phyloP scores from a whole-genome alignment of 2,888 invertebrate species.

The Mesochorus sp. region DNA sequence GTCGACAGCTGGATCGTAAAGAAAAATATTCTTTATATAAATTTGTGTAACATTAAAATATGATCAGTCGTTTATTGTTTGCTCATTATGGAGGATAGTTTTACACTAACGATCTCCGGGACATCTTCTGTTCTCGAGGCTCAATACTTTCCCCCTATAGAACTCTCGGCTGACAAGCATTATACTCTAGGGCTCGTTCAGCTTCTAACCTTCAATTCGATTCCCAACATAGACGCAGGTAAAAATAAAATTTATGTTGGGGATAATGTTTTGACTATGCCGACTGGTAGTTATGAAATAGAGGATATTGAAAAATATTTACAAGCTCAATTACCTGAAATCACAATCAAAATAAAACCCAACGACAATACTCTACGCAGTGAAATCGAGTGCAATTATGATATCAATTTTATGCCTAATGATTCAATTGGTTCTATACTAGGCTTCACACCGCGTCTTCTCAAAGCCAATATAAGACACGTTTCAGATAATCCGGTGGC shows the following conservation, averaged over 20 bases:
- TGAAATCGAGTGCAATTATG: slow-evolving; percentile 54
- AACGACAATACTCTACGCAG: slow-evolving; percentile 71
- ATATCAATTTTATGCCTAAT: slow-evolving; percentile 49
- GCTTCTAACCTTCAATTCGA: background rate
- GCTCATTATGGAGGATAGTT: too few relatives aligned
- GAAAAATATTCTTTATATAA: too few relatives aligned
- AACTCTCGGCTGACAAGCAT: slow-evolving; percentile 63
- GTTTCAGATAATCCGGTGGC: slow-evolving; percentile 72
- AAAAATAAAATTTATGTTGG: background rate
- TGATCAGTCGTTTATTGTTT: too few relatives aligned
- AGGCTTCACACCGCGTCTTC: slow-evolving; percentile 63
- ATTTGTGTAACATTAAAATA: too few relatives aligned
- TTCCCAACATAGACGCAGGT: background rate
- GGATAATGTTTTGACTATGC: slow-evolving; percentile 55
- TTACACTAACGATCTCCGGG: too few relatives aligned
- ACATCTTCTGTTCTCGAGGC: slow-evolving; percentile 62
- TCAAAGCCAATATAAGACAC: slow-evolving; percentile 58
- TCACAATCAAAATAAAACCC: slow-evolving; percentile 48
- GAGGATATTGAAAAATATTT: too few relatives aligned
- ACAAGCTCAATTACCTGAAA: slow-evolving; percentile 22
- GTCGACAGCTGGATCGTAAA: too few relatives aligned
- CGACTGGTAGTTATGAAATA: slow-evolving; percentile 74
- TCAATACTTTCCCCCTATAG: slow-evolving; percentile 68
- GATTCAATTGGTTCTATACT: slow-evolving; percentile 65
- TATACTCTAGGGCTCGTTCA: background rate